Percentiles rank a stretch among this genome's conserved stretches.
phyloP scores from a whole-genome alignment of 2,888 invertebrate genomes.

The Masnerella sp. region DNA sequence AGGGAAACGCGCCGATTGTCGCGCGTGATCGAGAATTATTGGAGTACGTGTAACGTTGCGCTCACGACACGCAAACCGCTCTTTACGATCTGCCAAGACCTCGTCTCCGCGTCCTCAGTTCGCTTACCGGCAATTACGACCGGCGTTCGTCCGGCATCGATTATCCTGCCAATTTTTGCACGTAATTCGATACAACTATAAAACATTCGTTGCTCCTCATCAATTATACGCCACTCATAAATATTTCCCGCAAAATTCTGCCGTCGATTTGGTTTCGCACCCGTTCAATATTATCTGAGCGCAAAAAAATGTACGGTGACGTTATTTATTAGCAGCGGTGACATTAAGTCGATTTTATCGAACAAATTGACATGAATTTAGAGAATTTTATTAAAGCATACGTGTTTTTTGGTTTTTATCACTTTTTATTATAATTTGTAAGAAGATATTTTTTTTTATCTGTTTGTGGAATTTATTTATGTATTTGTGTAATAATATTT shows the following conservation, averaged over 20 bases:
- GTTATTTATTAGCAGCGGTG: no score
- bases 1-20: slow-evolving; percentile 49
- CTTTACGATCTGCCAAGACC: slow-evolving; percentile 70
- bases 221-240: slow-evolving; percentile 31
- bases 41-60: slow-evolving; percentile 62
- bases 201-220: slow-evolving; percentile 37
- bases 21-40: slow-evolving; percentile 61
- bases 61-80: slow-evolving; percentile 66
- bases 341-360: no score
- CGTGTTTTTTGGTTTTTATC: no score
- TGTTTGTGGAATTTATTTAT: no score
- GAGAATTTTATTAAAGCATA: no score
- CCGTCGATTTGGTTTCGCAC: slow-evolving; percentile 8
- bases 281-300: no score
- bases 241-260: slow-evolving; percentile 13
- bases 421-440: no score
- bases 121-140: slow-evolving; percentile 68
- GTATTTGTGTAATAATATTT: no score
- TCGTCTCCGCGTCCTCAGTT: slow-evolving; percentile 65
- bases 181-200: slow-evolving; percentile 61
- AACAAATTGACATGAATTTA: no score
- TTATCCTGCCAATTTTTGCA: slow-evolving; percentile 67
- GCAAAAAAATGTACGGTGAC: no score
- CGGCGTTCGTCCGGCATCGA: slow-evolving; percentile 68
- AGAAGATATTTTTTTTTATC: no score